Evolutionary conservation across 2,888 invertebrate species (phyloP), one percentile per base, ranked within the genome.

Genomic region (Phytoseiulus persimilis): DNA sequence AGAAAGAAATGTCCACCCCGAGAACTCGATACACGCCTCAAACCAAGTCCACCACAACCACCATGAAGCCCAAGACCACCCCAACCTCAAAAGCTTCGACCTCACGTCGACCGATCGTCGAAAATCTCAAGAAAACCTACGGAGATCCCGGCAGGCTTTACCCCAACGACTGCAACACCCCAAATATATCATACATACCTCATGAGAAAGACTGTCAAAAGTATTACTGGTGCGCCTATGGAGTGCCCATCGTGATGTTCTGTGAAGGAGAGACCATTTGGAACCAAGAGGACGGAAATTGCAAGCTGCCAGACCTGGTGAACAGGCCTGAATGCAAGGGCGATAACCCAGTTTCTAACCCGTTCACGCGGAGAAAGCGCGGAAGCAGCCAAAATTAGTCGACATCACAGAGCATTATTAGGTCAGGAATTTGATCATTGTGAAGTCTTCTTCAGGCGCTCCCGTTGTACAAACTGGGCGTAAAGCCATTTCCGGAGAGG

Each of bases 171-270:
- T 87, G 87, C 33, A 87, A 87, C 23, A n/a, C 32, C n/a, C 87
- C 87, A 0, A 87, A 87, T 33, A 87, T 87, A 9, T 87, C 87
- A 3, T 87, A 87, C 45, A 87, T 87, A 32, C 87, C 87, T 87
- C 87, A 87, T n/a, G 87, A 87, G 32, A 87, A 32, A 14, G 87
- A 87, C 39, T 87, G 87, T 32, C 87, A 87, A 31, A 87, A 87
- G 87, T 87, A 87, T 45, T 87, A 87, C 31, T 87, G 87, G 87
- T 87, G 87, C 87, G 87, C 87, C 11, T 87, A 87, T 18, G 87
- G 87, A 45, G 87, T 87, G 39, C 87, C 87, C 14, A 87, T 87
- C 33, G 87, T 87, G 32, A 87, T 87, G 87, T 87, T 87, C 87
- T 87, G 87, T 18, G 87, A 87, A 45, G 87, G 87, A 11, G 87